Base-by-base conservation (phyloP, 1,140 invertebrate species). In the Capitella teleta region DNA sequence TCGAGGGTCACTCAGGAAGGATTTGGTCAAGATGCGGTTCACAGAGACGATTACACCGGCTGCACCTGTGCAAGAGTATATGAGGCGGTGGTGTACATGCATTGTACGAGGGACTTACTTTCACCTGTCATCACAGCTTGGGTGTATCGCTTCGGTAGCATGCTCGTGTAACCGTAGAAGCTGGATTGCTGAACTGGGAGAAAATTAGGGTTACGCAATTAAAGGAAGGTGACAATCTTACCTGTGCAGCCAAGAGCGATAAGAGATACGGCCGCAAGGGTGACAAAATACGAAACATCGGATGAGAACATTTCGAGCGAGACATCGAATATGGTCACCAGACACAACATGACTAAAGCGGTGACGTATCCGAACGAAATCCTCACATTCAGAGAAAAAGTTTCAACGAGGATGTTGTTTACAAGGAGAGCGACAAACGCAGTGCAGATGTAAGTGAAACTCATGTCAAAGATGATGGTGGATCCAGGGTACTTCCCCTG, bases 61-160 rank as follows among this genome's bases (percentile, higher is more conserved):
- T 25, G 84, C 80, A 76, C 85, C 85, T 87, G 58, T 19, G 4
- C 36, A 18, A 3, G 16, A 37, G 16, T 19, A 3, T 3, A n/a
- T 37, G n/a, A 37, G 36, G 36, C 21, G 16, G 36, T 37, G 2
- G 3, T 6, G 6, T 37, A 3, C 6, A 6, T 37, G 2, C 36
- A 18, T 5, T 37, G 36, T 37, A 37, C 8, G 36, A 37, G 10
- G 47, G 49, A 74, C 79, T 80, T 77, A 84, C 87, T 92, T 80
- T 93, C 89, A 46, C 89, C 89, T 16, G 84, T 82, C 88, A 93
- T 92, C 0, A 93, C 86, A 45, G 87, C 87, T 66, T 92, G 87
- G 0, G 87, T 92, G 61, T 92, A 93, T 49, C 82, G 73, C 49
- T 82, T 82, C 16, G 89, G 89, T 48, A 93, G 72, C 81, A 90